Evolutionary conservation across 2,113 vertebrate genomes (phyloP), one percentile per base, ranked within the genome.

Genomic region (Rallus limicola): DNA sequence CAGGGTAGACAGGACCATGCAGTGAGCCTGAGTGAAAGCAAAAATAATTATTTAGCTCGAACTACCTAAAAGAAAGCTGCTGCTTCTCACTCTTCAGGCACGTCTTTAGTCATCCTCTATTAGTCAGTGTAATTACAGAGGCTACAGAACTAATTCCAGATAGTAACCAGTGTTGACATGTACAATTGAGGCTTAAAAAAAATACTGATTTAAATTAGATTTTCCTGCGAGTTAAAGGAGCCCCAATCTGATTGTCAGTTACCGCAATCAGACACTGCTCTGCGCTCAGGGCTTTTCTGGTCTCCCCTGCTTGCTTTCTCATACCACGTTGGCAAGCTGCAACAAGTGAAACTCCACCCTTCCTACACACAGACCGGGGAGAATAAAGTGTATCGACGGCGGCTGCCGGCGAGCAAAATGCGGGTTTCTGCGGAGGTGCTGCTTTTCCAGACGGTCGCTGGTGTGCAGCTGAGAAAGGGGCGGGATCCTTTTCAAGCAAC

Each of bases 321-420:
- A 81, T 88, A 93, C 79, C 93, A 81, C 53, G 25, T 13, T 78
- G 69, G 92, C 96, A 95, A 87, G 97, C 95, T 94, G 72, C 80
- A 96, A 95, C 97, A 96, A 96, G 97, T 87, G 91, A 93, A 94
- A 96, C 96, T 95, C 95, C 96, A 96, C 96, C 96, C 94, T 96
- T 95, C 60, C 75, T 75, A 76, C 75, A 86, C 71, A 76, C 75
- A 85, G 89, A 82, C 46, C 18, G 36, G 38, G 62, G 69, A 93
- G 92, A 93, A 52, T 62, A 76, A 94, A 85, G 92, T 38, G 77
- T 80, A 71, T 90, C 69, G 94, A 33, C 33, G n/a, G 63, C 46
- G 58, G 42, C 74, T 96, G 69, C 93, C 95, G 89, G 82, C 29
- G 25, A 88, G 82, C n/a, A 68, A 91, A 95, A 53, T 36, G 38